A percentile compares a stretch with the other conserved stretches of the same genome.
Evolutionary conservation across 2,797 vertebrate species (phyloP).

Genomic region (Danio jaintianensis): DNA sequence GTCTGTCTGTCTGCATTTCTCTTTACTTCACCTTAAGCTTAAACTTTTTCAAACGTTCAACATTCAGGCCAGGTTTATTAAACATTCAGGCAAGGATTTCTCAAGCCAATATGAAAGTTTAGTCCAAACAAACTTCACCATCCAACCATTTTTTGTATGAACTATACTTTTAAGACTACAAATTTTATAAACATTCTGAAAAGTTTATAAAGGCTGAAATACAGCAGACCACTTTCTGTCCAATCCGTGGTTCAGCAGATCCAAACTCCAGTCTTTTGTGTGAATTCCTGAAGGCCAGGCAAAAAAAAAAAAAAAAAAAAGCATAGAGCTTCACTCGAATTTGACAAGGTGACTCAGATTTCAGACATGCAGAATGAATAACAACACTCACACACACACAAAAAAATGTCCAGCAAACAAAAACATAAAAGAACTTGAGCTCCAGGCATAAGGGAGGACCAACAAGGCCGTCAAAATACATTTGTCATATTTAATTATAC

Average conservation of each 20-base stretch:
- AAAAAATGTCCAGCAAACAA: slow-evolving; percentile 66
- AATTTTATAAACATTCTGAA: not conserved
- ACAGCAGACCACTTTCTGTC: not conserved
- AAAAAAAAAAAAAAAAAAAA: slow-evolving; percentile 57
- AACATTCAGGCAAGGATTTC: no score
- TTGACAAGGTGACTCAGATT: slow-evolving; percentile 75
- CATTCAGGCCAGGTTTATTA: no score
- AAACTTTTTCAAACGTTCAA: no score
- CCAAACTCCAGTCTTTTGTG: slow-evolving; percentile 19
- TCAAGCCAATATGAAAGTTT: no score
- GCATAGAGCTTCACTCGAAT: slow-evolving; percentile 70
- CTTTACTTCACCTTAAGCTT: no score
- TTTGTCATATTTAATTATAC: slow-evolving; percentile 52
- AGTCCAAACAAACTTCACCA: no score
- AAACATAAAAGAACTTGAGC: slow-evolving; percentile 56
- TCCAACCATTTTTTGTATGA: no score
- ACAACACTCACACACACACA: no score
- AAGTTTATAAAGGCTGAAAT: slow-evolving; percentile 5
- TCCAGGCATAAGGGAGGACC: slow-evolving; percentile 19
- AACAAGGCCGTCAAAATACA: slow-evolving; percentile 28
- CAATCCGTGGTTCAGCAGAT: not conserved
- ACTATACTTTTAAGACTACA: not conserved
- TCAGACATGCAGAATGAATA: slow-evolving; percentile 73
- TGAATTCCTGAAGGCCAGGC: slow-evolving; percentile 5
- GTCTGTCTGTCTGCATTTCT: no score